Evolutionary conservation across 2,797 vertebrate genomes (phyloP).

Genomic region (Babyrousa celebensis): DNA sequence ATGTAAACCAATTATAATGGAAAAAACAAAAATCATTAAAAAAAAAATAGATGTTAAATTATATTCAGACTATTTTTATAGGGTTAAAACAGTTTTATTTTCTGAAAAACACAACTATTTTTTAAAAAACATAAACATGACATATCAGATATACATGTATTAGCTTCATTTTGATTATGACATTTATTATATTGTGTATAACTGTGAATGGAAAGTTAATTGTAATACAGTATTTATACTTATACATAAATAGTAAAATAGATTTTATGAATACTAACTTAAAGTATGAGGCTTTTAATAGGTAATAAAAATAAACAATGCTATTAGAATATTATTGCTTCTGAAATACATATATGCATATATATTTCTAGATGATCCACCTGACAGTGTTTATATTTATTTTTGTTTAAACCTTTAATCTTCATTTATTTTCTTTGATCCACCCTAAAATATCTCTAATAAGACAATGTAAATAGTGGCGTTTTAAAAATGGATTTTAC

Average conservation of each 20-base stretch:
- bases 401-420: background rate
- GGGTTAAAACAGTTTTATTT: slow-evolving; percentile 18
- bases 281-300: background rate
- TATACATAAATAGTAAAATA: background rate
- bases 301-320: background rate
- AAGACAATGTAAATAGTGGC: background rate
- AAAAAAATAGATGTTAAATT: slow-evolving; percentile 10
- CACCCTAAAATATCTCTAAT: background rate
- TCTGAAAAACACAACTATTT: slow-evolving; percentile 31
- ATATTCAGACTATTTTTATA: slow-evolving; percentile 3
- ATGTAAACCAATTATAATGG: too few species aligned
- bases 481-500: slow-evolving; percentile 59
- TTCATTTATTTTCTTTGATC: background rate
- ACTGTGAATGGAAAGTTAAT: background rate
- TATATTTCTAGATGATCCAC: background rate
- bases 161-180: slow-evolving; percentile 50
- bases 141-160: background rate
- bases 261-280: background rate
- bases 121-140: slow-evolving; percentile 31
- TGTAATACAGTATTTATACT: slow-evolving; percentile 38
- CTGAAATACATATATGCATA: background rate
- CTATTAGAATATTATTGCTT: background rate
- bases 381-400: background rate
- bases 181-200: background rate
- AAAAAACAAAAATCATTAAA: too few species aligned